Base-by-base conservation (phyloP, 1,140 invertebrate species). In the Tribolium madens region DNA sequence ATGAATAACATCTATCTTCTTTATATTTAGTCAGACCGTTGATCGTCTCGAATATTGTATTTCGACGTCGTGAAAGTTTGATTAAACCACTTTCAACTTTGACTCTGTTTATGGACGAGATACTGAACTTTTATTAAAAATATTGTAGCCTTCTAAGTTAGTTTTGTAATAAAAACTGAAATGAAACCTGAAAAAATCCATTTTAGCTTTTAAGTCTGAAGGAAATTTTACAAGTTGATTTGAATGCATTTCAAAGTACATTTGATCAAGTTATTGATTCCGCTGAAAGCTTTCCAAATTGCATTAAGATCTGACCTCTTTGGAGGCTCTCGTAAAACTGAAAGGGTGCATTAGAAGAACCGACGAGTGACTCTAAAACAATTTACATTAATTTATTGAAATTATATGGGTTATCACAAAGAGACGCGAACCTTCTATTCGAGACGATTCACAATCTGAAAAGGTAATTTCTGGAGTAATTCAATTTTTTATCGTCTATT, bases 231-330 rank as follows among this genome's bases (percentile, higher is more conserved):
- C 13, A 50, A 50, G 12, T 14, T 31, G 57, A 64, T 64, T 64
- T 64, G 21, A 31, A 33, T 64, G 57, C 57, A 36, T 64, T 33
- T 12, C 10, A 33, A 64, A 64, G 57, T 64, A 33, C 7, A 33
- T 64, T 64, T 64, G 57, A 64, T 31, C 57, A 33, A 64, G 57
- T 33, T 64, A 64, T 64, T 64, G 57, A 64, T 64, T 64, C 57
- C 31, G 57, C 26, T 71, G 68, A 71, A 71, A 71, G 68, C 68
- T 71, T 71, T 71, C 47, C 36, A 71, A 71, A 71, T 50, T 48
- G 68, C 68, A 71, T 71, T 71, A 71, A 47, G 46, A 9, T 47
- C 68, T 71, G 68, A 71, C 68, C 68, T 50, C 68, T 46, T 71
- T 42, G 47, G 47, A 71, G 36, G 10, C 42, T 47, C 42, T 47